Conservation (phyloP, 2,888 invertebrate species). For the Drosophila neonasuta region DNA sequence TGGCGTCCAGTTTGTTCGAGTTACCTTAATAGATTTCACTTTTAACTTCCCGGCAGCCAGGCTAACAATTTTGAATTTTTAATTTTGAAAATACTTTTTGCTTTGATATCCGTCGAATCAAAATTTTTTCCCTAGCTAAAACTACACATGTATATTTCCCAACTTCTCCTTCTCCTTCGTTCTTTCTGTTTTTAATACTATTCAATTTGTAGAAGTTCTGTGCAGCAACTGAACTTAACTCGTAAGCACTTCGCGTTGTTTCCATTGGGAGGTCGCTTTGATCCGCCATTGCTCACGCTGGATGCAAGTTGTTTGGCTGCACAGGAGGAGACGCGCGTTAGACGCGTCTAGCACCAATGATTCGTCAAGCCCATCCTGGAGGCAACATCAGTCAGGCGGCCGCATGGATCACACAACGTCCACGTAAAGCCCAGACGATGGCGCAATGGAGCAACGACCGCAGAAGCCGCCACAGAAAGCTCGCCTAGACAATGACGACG, state of each 20-base stretch:
- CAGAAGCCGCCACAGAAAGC: conserved; percentile 90
- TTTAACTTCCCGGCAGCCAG: conserved; percentile 4
- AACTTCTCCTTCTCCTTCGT: not conserved
- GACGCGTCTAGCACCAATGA: conserved; percentile 48
- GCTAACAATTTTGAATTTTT: not conserved
- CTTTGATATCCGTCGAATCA: not conserved
- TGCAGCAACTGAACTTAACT: conserved; percentile 33
- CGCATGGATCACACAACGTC: conserved; percentile 84
- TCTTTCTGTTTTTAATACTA: conserved; percentile 42
- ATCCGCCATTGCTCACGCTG: conserved; percentile 8
- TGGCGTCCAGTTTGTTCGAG: conserved; percentile 34
- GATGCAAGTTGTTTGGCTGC: conserved; percentile 37
- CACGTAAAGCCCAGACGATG: conserved; percentile 78
- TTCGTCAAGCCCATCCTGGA: conserved; percentile 38
- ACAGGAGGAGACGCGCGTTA: conserved; percentile 29
- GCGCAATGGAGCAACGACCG: conserved; percentile 84
- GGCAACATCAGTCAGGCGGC: conserved; percentile 73
- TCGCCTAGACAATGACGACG: conserved; percentile 82
- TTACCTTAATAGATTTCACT: conserved; percentile 9
- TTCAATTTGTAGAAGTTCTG: conserved; percentile 48
- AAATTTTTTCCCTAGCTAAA: not conserved
- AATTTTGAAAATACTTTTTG: conserved; percentile 15
- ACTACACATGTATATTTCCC: conserved; percentile 1
- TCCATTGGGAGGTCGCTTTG: conserved; percentile 16
- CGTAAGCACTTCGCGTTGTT: conserved; percentile 16